phyloP scores from a whole-genome alignment of 1,140 invertebrate genomes.

The Pseudoatta argentina region DNA sequence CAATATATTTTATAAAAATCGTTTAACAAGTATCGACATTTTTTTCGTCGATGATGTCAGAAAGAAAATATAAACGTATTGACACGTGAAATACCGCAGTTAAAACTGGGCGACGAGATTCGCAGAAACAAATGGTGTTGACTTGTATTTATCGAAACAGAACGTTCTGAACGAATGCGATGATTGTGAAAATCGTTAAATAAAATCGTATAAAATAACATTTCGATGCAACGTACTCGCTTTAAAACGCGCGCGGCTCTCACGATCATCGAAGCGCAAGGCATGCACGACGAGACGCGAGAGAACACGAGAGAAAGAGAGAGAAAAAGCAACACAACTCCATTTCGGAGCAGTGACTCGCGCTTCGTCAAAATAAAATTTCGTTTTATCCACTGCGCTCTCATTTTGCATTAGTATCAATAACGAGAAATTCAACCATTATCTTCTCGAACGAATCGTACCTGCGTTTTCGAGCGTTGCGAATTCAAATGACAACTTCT shows the following conservation, averaged over 20 bases:
- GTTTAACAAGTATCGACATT: not conserved
- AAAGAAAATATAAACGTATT: not conserved
- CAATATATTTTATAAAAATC: not conserved
- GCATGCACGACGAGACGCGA: not conserved
- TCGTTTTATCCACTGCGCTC: not conserved
- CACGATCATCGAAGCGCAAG: conserved; percentile 1
- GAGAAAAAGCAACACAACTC: conserved; percentile 30
- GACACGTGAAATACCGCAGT: not conserved
- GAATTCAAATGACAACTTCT: conserved; percentile 15
- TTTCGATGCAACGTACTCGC: not conserved
- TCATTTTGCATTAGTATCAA: conserved; percentile 6
- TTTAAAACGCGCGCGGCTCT: conserved; percentile 21
- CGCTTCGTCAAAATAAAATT: conserved; percentile 20
- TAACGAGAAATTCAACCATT: not conserved
- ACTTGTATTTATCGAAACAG: not conserved
- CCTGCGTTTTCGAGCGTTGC: conserved; percentile 31
- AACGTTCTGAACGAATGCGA: not conserved
- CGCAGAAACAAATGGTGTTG: conserved; percentile 20
- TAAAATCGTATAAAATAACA: conserved; percentile 39
- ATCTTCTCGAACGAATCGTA: not conserved
- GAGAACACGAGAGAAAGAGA: not conserved
- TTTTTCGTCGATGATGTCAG: not conserved
- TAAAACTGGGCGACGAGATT: not conserved
- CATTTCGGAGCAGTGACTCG: conserved; percentile 24
- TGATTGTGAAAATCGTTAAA: conserved; percentile 21